phyloP scores from a whole-genome alignment of 2,113 vertebrate genomes.

The Aepyceros melampus region DNA sequence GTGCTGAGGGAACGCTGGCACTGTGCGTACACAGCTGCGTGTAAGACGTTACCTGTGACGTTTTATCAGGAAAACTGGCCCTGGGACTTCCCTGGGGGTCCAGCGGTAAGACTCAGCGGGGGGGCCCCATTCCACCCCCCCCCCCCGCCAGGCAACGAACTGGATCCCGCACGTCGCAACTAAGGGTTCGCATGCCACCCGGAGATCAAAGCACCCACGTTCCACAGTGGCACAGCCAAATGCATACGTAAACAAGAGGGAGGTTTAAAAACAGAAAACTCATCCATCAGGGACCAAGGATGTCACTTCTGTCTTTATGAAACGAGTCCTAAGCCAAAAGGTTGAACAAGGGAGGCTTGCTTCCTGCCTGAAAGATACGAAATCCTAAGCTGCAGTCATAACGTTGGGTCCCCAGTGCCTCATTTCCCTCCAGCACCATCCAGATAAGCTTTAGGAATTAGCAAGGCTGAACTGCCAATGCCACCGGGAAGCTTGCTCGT shows the following conservation, averaged over 20 bases:
- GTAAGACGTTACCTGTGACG: not conserved
- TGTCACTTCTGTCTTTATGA: not conserved
- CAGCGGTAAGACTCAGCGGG: not conserved
- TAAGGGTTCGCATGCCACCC: not conserved
- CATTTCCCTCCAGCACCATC: not conserved
- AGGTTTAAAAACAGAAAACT: not conserved
- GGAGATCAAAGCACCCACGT: not conserved
- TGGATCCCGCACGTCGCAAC: not conserved
- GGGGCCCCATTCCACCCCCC: accelerated
- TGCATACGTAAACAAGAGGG: not conserved
- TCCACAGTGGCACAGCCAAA: not conserved
- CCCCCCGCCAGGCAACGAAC: not conserved
- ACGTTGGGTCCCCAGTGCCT: not conserved
- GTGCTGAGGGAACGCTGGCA: not conserved
- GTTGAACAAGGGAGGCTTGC: not conserved
- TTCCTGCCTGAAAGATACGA: not conserved
- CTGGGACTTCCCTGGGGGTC: not conserved
- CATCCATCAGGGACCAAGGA: not conserved
- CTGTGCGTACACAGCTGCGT: not conserved
- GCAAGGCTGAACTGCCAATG: not conserved
- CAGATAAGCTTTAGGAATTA: not conserved
- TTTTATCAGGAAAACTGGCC: not conserved
- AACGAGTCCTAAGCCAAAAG: not conserved
- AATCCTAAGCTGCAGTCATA: not conserved
- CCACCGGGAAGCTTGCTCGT: not conserved